phyloP scores from a whole-genome alignment of 2,797 vertebrate genomes.

The Schizothorax lantsangensis region DNA sequence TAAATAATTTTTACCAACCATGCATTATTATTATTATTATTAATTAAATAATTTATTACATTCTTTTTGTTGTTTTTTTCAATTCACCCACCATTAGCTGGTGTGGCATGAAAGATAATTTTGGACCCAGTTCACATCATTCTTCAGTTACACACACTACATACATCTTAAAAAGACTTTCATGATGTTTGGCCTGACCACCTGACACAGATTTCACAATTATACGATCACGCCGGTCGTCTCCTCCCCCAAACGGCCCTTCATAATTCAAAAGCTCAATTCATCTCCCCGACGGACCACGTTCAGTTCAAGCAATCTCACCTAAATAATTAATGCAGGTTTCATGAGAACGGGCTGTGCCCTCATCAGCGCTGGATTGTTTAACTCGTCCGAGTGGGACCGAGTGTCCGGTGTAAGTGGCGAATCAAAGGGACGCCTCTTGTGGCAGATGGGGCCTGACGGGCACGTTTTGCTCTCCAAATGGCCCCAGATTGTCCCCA shows the following conservation, averaged over 20 bases:
- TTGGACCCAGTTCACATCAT: too few relatives aligned
- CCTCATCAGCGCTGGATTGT: constrained; percentile 72
- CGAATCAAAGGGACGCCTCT: constrained; percentile 73
- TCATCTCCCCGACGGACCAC: constrained; percentile 55
- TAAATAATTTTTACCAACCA: neutral
- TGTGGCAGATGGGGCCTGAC: constrained; percentile 80
- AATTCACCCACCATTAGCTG: neutral
- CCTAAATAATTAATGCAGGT: constrained; percentile 78
- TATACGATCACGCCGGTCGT: constrained; percentile 68
- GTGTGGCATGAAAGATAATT: neutral
- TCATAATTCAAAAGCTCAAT: constrained; percentile 73
- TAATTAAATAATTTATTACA: too few relatives aligned
- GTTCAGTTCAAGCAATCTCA: constrained; percentile 66
- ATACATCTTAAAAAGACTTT: constrained; percentile 58
- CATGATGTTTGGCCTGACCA: constrained; percentile 65
- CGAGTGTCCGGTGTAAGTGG: constrained; percentile 73
- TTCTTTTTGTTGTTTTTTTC: neutral
- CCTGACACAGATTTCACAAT: constrained; percentile 63
- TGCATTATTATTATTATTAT: neutral
- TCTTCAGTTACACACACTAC: neutral
- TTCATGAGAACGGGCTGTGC: constrained; percentile 69
- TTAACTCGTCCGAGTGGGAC: constrained; percentile 77
- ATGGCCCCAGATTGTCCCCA: constrained; percentile 82
- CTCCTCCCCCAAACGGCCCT: constrained; percentile 65
- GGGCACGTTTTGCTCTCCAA: constrained; percentile 80